Evolutionary conservation across 2,797 vertebrate genomes (phyloP).

Genomic region (Anguilla pacifica): DNA sequence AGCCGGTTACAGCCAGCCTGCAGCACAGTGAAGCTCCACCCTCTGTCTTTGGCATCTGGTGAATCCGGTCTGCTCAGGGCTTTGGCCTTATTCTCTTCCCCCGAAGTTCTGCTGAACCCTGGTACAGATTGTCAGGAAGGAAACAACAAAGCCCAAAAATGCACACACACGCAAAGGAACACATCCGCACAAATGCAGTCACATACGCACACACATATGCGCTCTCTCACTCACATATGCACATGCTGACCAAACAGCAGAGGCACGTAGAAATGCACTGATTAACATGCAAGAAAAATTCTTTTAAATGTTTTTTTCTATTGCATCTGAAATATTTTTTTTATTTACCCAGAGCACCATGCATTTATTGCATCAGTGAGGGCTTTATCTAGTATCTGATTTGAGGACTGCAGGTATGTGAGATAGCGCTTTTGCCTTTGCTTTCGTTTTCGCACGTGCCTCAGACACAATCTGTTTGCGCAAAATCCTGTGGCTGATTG

Average conservation of each 20-base stretch:
- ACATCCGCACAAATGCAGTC: background rate
- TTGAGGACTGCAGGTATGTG: background rate
- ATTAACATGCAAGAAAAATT: background rate
- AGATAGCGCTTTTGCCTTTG: background rate
- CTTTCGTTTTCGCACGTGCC: background rate
- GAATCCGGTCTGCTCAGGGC: constrained; percentile 28
- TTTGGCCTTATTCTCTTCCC: background rate
- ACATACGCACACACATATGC: background rate
- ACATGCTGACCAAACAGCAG: background rate
- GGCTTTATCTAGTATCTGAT: background rate
- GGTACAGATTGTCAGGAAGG: background rate
- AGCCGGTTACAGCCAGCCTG: background rate
- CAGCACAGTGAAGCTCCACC: background rate
- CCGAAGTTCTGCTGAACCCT: background rate
- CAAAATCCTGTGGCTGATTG: background rate
- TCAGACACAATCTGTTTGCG: background rate
- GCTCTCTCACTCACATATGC: background rate
- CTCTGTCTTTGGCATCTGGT: background rate
- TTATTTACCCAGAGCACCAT: background rate
- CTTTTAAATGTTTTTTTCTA: background rate
- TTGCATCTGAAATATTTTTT: background rate
- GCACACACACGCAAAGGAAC: background rate
- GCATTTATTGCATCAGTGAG: background rate
- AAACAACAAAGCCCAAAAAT: background rate
- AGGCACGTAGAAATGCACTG: background rate